Evolutionary conservation across 2,797 vertebrate species (phyloP), one percentile per base, ranked within the genome.

Genomic region (Ficedula albicollis): DNA sequence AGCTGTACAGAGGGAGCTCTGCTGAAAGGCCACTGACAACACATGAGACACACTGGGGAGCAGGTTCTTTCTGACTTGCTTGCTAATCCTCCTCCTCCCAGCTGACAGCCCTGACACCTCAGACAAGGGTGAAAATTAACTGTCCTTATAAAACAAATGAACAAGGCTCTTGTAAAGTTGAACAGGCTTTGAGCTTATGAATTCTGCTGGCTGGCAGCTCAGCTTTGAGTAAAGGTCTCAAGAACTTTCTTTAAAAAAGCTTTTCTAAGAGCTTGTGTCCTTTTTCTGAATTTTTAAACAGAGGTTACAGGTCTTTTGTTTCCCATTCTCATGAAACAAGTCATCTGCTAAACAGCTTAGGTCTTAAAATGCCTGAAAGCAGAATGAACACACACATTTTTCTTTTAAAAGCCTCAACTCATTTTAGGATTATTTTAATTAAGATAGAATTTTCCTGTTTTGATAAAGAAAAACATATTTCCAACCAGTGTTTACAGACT

Each of bases 31-130:
- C 87, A 55, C 69, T 90, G 87, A 93, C 92, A 95, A n/a, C 94
- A 84, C 86, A 70, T 1, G 4, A 87, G 81, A 29, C 80, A 49
- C 66, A 1, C 74, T n/a, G 56, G 69, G 83, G 77, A 92, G 41
- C 78, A 82, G 15, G 76, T 5, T 87, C 39, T 54, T 93, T 77
- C 87, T 62, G 86, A 75, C 62, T 89, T 63, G 26, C 77, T 93
- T 60, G 51, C 52, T 96, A 96, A 96, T 92, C 87, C 78, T 78
- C 43, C 69, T 84, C 25, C 88, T 90, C 89, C 49, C 87, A 93
- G 85, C 85, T 95, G 91, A 96, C 94, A 96, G 88, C 62, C 55
- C 89, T 75, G 77, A 96, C 94, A 96, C 93, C 64, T 96, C 39
- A 16, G 78, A 91, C 66, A 95, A 91, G 89, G 23, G 59, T 64